These are phyloP conservation scores for Tetranychus truncatus DNA, from an alignment of 2,888 invertebrate genomes.

Conservation along the genomic window DNA sequence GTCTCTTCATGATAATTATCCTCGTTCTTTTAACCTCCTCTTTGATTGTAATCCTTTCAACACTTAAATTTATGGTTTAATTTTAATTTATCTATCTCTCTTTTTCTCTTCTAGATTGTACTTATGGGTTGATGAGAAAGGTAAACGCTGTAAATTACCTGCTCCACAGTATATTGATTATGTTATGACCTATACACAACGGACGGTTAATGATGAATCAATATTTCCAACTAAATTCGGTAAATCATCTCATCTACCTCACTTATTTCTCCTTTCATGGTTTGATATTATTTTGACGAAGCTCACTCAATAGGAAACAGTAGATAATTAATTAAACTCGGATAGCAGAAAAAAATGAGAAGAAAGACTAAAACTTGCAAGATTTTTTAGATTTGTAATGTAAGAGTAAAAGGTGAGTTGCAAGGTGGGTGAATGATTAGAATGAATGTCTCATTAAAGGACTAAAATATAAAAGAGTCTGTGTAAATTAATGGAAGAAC, in stretches of 20 bases:
- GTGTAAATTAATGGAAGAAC: background rate
- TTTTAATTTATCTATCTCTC: background rate
- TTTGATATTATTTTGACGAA: background rate
- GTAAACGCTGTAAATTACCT: slow-evolving; percentile 88
- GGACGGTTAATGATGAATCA: slow-evolving; percentile 85
- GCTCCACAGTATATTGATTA: slow-evolving; percentile 97
- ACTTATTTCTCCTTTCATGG: background rate
- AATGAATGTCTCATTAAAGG: background rate
- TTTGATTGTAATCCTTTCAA: background rate
- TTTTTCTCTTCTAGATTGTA: slow-evolving; percentile 37
- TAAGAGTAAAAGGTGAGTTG: background rate
- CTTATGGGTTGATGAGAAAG: slow-evolving; percentile 96
- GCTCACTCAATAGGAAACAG: background rate
- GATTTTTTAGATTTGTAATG: background rate
- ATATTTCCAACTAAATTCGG: slow-evolving; percentile 89
- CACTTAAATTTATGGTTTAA: background rate
- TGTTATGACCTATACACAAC: slow-evolving; percentile 94
- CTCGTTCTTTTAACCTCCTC: background rate
- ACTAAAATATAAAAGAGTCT: background rate
- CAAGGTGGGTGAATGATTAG: background rate
- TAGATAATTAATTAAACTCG: background rate
- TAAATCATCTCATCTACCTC: slow-evolving; percentile 35
- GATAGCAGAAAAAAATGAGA: background rate
- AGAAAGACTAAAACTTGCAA: background rate
- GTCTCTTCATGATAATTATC: background rate